Conservation (phyloP, 2,797 vertebrate genomes). For the Notolepis coatsorum region DNA sequence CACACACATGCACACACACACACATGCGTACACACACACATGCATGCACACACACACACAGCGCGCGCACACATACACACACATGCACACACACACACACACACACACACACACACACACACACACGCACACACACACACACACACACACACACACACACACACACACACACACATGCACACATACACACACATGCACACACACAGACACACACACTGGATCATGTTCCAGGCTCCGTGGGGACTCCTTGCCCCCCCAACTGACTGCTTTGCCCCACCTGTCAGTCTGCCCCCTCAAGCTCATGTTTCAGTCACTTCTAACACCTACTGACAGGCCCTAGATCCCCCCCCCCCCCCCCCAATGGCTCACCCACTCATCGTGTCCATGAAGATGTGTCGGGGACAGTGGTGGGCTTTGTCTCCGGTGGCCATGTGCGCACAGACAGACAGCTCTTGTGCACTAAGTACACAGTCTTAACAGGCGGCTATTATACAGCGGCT, state of each 20-base stretch:
- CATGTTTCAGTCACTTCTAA: slow-evolving; percentile 44
- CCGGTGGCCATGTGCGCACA: slow-evolving; percentile 24
- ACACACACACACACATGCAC: not conserved
- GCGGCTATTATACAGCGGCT: slow-evolving; percentile 17
- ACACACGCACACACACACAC: not conserved
- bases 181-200: not conserved
- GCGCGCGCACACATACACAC: too few relatives aligned
- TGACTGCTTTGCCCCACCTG: slow-evolving; percentile 22
- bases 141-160: not conserved
- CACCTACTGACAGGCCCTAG: slow-evolving; percentile 40
- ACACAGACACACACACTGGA: slow-evolving; percentile 2
- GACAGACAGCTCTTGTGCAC: slow-evolving; percentile 29
- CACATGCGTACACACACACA: not conserved
- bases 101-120: not conserved
- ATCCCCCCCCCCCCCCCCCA: slow-evolving; percentile 49
- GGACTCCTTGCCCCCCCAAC: not conserved
- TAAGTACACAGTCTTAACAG: slow-evolving; percentile 8
- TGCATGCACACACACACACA: not conserved
- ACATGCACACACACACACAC: not conserved
- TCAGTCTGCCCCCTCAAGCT: slow-evolving; percentile 32
- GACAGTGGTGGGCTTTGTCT: slow-evolving; percentile 50
- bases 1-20: too few relatives aligned
- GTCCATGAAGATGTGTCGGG: slow-evolving; percentile 46
- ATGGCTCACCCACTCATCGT: slow-evolving; percentile 35
- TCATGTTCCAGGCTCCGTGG: not conserved